A percentile compares a stretch with the other conserved stretches of the same genome.
Evolutionary conservation across 2,888 invertebrate genomes (phyloP).

Genomic region (Drosophila phalerata): DNA sequence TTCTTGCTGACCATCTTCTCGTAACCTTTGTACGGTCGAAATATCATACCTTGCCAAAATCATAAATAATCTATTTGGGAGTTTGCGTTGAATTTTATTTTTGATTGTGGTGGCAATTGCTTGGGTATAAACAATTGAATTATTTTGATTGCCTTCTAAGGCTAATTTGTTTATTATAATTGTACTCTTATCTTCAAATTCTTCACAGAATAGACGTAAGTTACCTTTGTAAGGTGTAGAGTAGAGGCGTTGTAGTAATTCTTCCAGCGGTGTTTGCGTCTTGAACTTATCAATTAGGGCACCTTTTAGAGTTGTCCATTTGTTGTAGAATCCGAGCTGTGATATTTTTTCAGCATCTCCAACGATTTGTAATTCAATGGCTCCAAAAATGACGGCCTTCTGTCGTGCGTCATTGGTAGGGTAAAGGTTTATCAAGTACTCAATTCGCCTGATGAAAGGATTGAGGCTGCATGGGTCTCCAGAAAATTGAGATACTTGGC

Average conservation of each 20-base stretch:
- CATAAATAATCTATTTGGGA: slow-evolving; percentile 16
- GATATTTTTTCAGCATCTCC: slow-evolving; percentile 4
- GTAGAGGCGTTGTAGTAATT: slow-evolving; percentile 8
- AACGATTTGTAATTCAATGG: slow-evolving; percentile 7
- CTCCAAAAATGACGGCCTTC: slow-evolving; percentile 8
- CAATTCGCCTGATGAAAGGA: slow-evolving; percentile 11
- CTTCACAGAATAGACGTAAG: too few species aligned
- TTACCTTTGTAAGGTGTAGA: not conserved
- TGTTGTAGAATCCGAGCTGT: slow-evolving; percentile 2
- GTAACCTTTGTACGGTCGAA: not conserved
- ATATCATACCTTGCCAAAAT: not conserved
- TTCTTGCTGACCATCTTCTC: slow-evolving; percentile 12
- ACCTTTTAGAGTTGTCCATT: slow-evolving; percentile 4
- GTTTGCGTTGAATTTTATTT: slow-evolving; percentile 8
- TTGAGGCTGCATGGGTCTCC: not conserved
- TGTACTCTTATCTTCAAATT: too few species aligned
- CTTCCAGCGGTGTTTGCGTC: slow-evolving; percentile 24
- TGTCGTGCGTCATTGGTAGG: slow-evolving; percentile 2
- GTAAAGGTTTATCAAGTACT: slow-evolving; percentile 11
- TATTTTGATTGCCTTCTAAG: too few species aligned
- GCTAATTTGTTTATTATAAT: too few species aligned
- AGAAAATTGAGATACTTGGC: slow-evolving; percentile 11
- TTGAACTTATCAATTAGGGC: slow-evolving; percentile 17
- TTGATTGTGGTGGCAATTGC: slow-evolving; percentile 11
- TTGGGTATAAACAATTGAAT: not conserved